These are phyloP conservation scores for Microcebus lehilahytsara DNA, from an alignment of 2,113 vertebrate species.

Conservation along the genomic window DNA sequence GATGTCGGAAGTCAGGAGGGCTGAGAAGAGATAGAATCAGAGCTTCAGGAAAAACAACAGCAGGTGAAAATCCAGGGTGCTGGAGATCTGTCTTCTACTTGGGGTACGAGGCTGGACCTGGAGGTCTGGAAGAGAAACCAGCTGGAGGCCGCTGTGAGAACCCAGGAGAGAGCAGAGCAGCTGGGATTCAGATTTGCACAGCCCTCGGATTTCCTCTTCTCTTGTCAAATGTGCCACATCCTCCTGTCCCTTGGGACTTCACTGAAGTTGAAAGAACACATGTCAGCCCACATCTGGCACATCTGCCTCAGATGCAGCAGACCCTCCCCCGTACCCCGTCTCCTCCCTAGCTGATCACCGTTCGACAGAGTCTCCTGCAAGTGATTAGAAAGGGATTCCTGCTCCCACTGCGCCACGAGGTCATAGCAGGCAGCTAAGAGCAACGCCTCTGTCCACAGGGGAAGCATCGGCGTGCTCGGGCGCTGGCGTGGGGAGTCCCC, in stretches of 20 bases:
- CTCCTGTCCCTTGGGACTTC: background rate
- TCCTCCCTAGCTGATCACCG: background rate
- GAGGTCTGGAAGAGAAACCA: background rate
- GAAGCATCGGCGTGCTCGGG: background rate
- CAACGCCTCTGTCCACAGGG: background rate
- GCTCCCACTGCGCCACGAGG: rapidly evolving
- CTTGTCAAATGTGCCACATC: background rate
- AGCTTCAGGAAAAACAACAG: background rate
- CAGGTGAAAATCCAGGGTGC: background rate
- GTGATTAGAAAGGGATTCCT: background rate
- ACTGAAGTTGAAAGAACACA: background rate
- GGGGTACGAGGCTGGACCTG: rapidly evolving
- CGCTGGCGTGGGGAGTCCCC: background rate
- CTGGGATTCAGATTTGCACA: background rate
- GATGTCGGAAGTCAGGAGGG: background rate
- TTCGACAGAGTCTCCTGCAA: background rate
- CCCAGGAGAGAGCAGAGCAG: background rate
- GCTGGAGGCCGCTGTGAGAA: rapidly evolving
- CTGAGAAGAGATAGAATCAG: background rate
- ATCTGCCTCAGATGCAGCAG: constrained; percentile 1
- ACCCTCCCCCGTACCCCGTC: background rate
- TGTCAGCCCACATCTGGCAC: background rate
- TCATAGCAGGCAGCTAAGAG: background rate
- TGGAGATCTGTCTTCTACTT: background rate
- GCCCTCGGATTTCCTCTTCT: background rate